Base-by-base conservation (phyloP, 2,797 vertebrate species). In the Dermochelys coriacea region DNA sequence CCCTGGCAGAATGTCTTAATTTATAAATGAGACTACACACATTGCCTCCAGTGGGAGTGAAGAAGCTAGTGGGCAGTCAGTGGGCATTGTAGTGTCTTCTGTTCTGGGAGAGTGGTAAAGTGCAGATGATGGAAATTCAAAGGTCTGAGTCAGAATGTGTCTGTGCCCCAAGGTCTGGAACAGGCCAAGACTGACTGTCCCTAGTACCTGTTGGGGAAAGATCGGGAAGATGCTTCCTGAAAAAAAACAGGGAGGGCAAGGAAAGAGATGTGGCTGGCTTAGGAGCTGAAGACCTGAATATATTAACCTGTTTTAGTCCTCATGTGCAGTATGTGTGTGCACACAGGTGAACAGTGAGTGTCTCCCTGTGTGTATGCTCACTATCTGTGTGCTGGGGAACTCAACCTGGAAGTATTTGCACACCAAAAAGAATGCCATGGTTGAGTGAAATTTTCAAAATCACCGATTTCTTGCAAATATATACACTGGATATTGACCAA, bases 1-100 rank as follows among this genome's bases (percentile, higher is more conserved):
- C 3, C 0, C 90, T 16, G 77, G 51, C 82, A 89, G 51, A 37
- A 84, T 0, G 0, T 23, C 31, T 47, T 47, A 61, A 27, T 54
- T 52, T 75, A 88, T 82, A 75, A 93, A 85, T 25, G n/a, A 80
- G n/a, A 68, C 0, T 0, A 19, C 29, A 3, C 71, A 29, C 41
- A n/a, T 11, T 3, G 34, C 25, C 64, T 80, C 54, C 59, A 91
- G 29, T 82, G 34, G 50, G 34, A 90, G 14, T 64, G 61, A 89
- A 92, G 19, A 12, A 91, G 25, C 14, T 47, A 47, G 74, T 47
- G 45, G 27, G 74, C 74, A 7, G 6, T 55, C 86, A 90, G 83
- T 64, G 5, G n/a, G 8, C 86, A 79, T 12, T 25, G 50, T 47
- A 8, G 4, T 34, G 29, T 21, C 14, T 6, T 47, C 50, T 78